phyloP scores from a whole-genome alignment of 2,888 invertebrate genomes.

The Ctenicera cuprea region DNA sequence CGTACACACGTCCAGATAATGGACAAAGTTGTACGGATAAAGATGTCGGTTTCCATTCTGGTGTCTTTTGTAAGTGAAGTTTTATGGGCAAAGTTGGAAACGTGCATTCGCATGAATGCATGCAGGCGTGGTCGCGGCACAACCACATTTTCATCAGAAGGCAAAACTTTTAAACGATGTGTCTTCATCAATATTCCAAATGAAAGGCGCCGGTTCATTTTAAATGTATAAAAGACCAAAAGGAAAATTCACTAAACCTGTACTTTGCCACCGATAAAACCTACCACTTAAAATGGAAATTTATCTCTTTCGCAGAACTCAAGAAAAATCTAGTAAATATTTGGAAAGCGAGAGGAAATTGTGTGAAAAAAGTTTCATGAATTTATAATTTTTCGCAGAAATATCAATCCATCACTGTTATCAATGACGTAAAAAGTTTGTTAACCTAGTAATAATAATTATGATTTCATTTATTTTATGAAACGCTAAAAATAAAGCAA shows the following conservation, averaged over 20 bases:
- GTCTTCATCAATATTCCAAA: constrained; percentile 36
- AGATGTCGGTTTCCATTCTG: constrained; percentile 27
- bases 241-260: constrained; percentile 13
- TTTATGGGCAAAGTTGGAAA: constrained; percentile 22
- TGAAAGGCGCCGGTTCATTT: constrained; percentile 16
- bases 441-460: constrained; percentile 7
- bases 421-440: constrained; percentile 1
- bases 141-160: constrained; percentile 31
- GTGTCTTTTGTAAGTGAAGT: constrained; percentile 17
- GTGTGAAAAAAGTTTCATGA: background rate
- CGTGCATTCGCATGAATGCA: constrained; percentile 29
- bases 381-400: background rate
- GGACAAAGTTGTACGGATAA: constrained; percentile 18
- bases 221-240: constrained; percentile 26
- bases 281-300: constrained; percentile 33
- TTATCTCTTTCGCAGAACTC: constrained; percentile 4
- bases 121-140: constrained; percentile 20
- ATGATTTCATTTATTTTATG: background rate
- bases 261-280: constrained; percentile 25
- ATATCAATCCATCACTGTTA: background rate
- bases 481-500: background rate
- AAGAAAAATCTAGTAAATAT: constrained; percentile 19
- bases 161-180: constrained; percentile 31
- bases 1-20: constrained; percentile 12
- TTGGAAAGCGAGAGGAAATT: constrained; percentile 1